Evolutionary conservation across 2,888 invertebrate species (phyloP).

Genomic region (Adelognathus sp.): DNA sequence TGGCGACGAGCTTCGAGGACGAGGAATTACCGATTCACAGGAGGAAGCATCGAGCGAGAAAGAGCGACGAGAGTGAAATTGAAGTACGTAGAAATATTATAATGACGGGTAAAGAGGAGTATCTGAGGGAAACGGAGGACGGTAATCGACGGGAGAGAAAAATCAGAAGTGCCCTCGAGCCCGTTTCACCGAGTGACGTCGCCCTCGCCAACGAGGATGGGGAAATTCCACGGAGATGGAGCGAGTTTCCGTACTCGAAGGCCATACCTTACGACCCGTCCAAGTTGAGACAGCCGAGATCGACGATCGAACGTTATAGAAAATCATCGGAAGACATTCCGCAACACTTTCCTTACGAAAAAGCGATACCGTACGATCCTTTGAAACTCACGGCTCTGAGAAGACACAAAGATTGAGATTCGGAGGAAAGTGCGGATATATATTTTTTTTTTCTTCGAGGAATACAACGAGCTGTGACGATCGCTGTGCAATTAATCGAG

Average conservation of each 20-base stretch:
- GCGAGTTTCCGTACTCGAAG: slow-evolving; percentile 50
- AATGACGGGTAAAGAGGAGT: not conserved
- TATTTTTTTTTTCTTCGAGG: not conserved
- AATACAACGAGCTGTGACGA: not conserved
- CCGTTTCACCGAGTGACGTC: not conserved
- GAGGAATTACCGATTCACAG: not conserved
- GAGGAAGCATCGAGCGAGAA: not conserved
- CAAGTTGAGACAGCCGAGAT: slow-evolving; percentile 35
- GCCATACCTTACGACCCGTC: slow-evolving; percentile 55
- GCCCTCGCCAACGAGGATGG: not conserved
- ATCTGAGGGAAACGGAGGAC: not conserved
- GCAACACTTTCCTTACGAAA: slow-evolving; percentile 30
- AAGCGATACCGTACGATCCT: slow-evolving; percentile 38
- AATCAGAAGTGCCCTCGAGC: not conserved
- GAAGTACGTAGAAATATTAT: not conserved
- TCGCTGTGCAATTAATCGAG: not conserved
- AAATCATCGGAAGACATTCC: not conserved
- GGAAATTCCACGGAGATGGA: slow-evolving; percentile 28
- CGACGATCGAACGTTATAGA: not conserved
- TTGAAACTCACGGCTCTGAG: slow-evolving; percentile 24
- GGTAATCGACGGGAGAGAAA: not conserved
- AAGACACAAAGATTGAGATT: not conserved
- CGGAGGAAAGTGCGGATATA: not conserved
- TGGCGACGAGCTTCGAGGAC: not conserved
- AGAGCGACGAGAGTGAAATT: not conserved